Conservation (phyloP, 2,888 invertebrate species). For the Matsumyia berberina region DNA sequence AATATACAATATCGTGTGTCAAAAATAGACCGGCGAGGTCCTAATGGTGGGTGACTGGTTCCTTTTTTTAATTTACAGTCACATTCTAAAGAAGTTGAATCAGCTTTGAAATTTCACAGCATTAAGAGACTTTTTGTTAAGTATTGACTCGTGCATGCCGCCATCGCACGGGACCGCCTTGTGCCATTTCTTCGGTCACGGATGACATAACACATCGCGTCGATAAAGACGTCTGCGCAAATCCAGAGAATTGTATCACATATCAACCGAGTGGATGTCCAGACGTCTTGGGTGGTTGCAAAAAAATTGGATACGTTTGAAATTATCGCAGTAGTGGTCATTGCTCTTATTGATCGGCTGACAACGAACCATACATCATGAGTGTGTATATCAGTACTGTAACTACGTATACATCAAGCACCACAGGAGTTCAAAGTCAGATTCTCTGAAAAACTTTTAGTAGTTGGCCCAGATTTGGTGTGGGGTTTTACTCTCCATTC, state of each 20-base stretch:
- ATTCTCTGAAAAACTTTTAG: neutral
- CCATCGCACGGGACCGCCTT: neutral
- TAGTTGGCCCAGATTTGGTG: neutral
- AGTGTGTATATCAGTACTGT: neutral
- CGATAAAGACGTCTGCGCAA: slow-evolving; percentile 4
- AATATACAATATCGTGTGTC: slow-evolving; percentile 12
- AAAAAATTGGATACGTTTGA: slow-evolving; percentile 5
- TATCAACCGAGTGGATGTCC: neutral
- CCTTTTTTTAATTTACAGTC: slow-evolving; percentile 15
- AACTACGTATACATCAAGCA: neutral
- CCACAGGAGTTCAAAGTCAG: neutral
- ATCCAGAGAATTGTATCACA: neutral
- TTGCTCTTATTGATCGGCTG: neutral
- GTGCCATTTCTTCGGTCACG: neutral
- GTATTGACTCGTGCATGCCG: neutral
- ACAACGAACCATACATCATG: no score
- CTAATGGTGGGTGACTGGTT: neutral
- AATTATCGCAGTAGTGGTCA: neutral
- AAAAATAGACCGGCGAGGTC: slow-evolving; percentile 10
- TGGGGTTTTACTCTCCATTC: neutral
- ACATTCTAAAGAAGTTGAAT: slow-evolving; percentile 11
- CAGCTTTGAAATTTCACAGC: slow-evolving; percentile 4
- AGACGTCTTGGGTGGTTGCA: neutral
- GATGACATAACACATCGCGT: neutral
- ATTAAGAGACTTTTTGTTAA: neutral